Conservation (phyloP, 2,113 vertebrate species). For the Dendrocopos noguchii region DNA sequence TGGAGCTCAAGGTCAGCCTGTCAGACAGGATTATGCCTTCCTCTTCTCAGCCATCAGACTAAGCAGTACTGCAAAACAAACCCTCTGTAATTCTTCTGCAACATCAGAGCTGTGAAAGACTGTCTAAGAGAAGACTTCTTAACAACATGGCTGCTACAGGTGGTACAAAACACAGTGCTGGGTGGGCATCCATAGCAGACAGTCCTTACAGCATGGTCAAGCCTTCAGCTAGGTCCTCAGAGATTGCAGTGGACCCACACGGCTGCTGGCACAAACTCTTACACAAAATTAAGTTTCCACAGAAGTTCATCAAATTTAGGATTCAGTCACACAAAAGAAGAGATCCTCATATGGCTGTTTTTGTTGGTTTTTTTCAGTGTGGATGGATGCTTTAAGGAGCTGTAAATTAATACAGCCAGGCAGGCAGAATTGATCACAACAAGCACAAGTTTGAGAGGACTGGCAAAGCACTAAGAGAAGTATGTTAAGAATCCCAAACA, state of each 20-base stretch:
- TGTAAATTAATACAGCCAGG: background rate
- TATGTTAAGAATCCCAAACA: background rate
- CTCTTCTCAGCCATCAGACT: background rate
- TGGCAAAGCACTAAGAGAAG: background rate
- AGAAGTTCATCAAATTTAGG: background rate
- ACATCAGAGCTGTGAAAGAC: background rate
- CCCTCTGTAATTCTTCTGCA: background rate
- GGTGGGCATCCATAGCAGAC: fast-evolving
- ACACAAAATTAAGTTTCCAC: background rate
- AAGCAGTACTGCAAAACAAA: background rate
- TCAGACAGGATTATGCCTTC: background rate
- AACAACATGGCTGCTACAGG: background rate
- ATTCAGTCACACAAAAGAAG: background rate
- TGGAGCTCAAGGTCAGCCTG: background rate
- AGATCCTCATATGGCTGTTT: background rate
- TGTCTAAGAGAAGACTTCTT: background rate
- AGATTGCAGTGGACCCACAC: fast-evolving
- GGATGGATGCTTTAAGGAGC: background rate
- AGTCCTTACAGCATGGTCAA: fast-evolving
- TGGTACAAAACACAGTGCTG: fast-evolving
- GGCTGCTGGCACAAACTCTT: background rate
- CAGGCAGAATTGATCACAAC: background rate
- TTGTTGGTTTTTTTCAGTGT: background rate
- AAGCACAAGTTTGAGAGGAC: background rate
- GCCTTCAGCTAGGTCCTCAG: background rate